Evolutionary conservation across 2,113 vertebrate genomes (phyloP), one percentile per base, ranked within the genome.

Genomic region (Pyrgilauda ruficollis): DNA sequence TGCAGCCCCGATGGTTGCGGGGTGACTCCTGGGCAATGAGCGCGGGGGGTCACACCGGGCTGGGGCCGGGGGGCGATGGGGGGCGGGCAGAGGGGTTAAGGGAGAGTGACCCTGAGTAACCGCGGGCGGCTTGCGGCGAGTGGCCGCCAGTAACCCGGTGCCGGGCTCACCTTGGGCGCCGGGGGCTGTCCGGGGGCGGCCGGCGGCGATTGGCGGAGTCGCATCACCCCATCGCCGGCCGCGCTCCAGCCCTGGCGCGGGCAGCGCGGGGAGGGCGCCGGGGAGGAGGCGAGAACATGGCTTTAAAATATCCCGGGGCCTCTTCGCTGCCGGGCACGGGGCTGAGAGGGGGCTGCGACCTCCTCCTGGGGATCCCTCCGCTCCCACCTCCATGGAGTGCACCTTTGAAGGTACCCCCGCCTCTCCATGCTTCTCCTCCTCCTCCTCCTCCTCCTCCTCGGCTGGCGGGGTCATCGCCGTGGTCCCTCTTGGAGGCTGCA

Each of bases 171-270:
- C 97, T 97, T 93, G 85, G 79, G 35, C 28, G 53, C 83, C 69
- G 11, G 77, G 97, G 96, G 93, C 87, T 85, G 89, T 33, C 82
- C 47, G 93, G 84, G 84, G 94, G 84, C 63, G 89, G 91, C 80
- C 79, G 90, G 47, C 97, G 97, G 98, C 98, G 98, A 99, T 99
- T 99, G 99, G 99, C 84, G 91, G 92, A 95, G 95, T 97, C 85
- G 64, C 97, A 99, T 99, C 99, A 99, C 99, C 99, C 99, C 99
- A 99, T 98, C 84, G 95, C 97, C 94, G 97, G 98, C 98, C 96
- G 78, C 95, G 97, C 89, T 94, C 89, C 95, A 82, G 94, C 83
- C 69, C 83, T 92, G 95, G 91, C 86, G 55, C 68, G 22, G 90
- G 84, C 78, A 41, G 90, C 64, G 33, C 43, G 64, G 93, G 93